phyloP scores from a whole-genome alignment of 2,113 vertebrate genomes.

The Ginglymostoma cirratum region DNA sequence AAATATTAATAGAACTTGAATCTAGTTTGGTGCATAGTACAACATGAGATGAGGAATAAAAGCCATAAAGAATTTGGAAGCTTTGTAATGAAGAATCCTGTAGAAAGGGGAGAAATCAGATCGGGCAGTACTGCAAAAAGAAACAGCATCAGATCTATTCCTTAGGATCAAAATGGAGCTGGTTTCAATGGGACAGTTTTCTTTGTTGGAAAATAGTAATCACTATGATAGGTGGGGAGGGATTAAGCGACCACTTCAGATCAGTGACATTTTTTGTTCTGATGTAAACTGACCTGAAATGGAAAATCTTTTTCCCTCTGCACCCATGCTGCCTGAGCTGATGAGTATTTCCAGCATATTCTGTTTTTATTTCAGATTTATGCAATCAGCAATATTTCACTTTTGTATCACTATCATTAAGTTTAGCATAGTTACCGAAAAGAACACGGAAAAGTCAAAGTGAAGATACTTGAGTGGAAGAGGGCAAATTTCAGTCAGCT shows the following conservation, averaged over 20 bases:
- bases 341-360: background rate
- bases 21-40: background rate
- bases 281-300: background rate
- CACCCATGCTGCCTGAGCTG: background rate
- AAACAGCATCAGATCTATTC: background rate
- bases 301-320: background rate
- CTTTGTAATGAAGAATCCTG: background rate
- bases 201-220: background rate
- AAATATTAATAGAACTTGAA: background rate
- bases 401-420: background rate
- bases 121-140: background rate
- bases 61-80: background rate
- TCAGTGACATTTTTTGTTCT: background rate
- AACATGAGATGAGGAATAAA: background rate
- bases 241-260: background rate
- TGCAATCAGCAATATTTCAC: background rate
- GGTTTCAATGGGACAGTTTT: background rate
- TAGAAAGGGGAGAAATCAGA: background rate
- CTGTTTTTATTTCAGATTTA: background rate
- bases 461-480: background rate
- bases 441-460: background rate
- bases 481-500: background rate
- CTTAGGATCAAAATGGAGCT: background rate
- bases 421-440: background rate
- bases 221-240: background rate